Evolutionary conservation across 2,113 vertebrate genomes (phyloP), one percentile per base, ranked within the genome.

Genomic region (Anhinga anhinga): DNA sequence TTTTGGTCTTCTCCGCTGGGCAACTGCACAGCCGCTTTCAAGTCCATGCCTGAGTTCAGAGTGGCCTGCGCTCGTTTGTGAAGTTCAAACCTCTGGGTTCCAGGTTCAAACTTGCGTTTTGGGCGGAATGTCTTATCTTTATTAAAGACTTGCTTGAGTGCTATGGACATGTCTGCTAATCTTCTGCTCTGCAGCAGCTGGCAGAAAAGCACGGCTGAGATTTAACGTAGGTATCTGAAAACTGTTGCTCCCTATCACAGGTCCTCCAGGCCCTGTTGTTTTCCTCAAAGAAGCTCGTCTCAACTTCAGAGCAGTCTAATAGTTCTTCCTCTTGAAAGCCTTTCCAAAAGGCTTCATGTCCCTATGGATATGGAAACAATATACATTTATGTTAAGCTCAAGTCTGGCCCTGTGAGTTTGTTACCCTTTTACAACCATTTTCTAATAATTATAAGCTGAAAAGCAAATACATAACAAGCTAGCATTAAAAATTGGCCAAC

Each of bases 81-180:
- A 66, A 99, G 98, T 93, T 99, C 98, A 96, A 99, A 99, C 76
- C 98, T 98, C 91, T 99, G 98, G 2, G 98, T 99, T 79, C 99
- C 99, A 34, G 98, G 98, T 83, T 99, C 98, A 95, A 99, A 99
- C 88, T 98, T 98, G 63, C 98, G 98, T 93, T 99, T 99, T 47
- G 98, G 98, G 36, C 98, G 98, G 94, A 99, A 99, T 15, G 99
- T 99, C 96, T 98, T 99, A 97, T 99, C 99, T 88, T 99, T 99
- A 97, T 98, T 98, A 89, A 99, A 99, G 83, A 99, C 98, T 93
- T 99, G 98, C 93, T 99, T 99, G 80, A 99, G 98, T 50, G 98
- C 98, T 82, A 97, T 98, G 69, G 98, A 99, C 98, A 99, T 99
- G 90, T 89, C 74, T 95, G 85, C 34, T 91, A 94, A 73, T 86